These are phyloP conservation scores for Pseudochaenichthys georgianus DNA, from an alignment of 2,797 vertebrate species.

Conservation along the genomic window DNA sequence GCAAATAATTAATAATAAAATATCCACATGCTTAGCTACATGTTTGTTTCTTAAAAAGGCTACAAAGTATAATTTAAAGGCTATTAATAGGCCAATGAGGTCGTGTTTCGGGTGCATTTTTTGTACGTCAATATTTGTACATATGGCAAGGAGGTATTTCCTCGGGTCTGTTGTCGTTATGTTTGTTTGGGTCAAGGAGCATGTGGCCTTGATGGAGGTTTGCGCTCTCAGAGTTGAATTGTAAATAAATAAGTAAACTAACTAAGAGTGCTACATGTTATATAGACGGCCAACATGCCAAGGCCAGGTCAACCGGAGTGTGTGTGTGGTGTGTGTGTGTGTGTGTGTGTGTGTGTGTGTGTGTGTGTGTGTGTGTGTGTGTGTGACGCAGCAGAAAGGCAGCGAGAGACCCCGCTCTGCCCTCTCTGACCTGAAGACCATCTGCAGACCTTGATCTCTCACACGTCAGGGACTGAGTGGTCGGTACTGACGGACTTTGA, in stretches of 20 bases:
- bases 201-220: too few relatives aligned
- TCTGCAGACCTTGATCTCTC: conserved; percentile 52
- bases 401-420: conserved; percentile 51
- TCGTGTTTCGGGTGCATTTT: too few relatives aligned
- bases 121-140: too few relatives aligned
- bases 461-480: conserved; percentile 21
- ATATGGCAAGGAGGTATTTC: too few relatives aligned
- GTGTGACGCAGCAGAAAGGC: conserved; percentile 80
- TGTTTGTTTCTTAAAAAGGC: neutral
- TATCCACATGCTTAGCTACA: neutral
- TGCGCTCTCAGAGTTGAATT: neutral
- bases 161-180: too few relatives aligned
- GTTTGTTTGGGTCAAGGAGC: too few relatives aligned
- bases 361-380: conserved; percentile 5
- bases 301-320: conserved; percentile 69
- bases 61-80: neutral
- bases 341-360: too few relatives aligned
- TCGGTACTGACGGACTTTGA: neutral
- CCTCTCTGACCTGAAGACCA: conserved; percentile 56
- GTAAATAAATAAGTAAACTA: conserved; percentile 1
- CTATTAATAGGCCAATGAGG: too few relatives aligned
- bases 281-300: conserved; percentile 43
- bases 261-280: conserved; percentile 11
- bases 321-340: conserved; percentile 77
- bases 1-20: too few relatives aligned